Percentiles rank a stretch among this genome's conserved stretches.
These are phyloP conservation scores for Beris chalybata DNA, from an alignment of 2,888 invertebrate species.

Conservation along the genomic window DNA sequence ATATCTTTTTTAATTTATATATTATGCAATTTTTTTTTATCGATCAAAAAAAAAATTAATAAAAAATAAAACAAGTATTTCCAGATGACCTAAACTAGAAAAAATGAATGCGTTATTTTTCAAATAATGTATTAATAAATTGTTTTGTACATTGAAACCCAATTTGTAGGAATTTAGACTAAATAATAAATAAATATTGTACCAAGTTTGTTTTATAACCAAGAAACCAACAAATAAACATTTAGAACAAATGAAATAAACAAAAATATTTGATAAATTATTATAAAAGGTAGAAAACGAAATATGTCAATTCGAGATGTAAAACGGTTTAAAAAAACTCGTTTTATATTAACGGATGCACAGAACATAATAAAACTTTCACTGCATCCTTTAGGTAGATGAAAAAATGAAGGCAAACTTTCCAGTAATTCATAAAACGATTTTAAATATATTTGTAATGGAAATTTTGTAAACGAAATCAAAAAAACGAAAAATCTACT, in stretches of 20 bases:
- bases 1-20: slow-evolving; percentile 1
- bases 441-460: no score
- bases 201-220: slow-evolving; percentile 16
- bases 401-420: no score
- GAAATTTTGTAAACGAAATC: no score
- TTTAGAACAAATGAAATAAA: background rate
- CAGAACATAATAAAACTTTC: no score
- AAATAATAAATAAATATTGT: slow-evolving; percentile 6
- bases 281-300: background rate
- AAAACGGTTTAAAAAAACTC: no score
- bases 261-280: background rate
- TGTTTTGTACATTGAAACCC: background rate
- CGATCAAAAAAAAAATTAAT: slow-evolving; percentile 18
- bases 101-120: slow-evolving; percentile 9
- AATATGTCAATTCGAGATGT: no score
- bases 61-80: slow-evolving; percentile 38
- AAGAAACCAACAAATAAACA: slow-evolving; percentile 1
- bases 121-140: slow-evolving; percentile 10
- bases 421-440: no score
- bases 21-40: slow-evolving; percentile 23
- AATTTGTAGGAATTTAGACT: background rate
- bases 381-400: no score
- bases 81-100: slow-evolving; percentile 38
- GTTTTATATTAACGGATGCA: no score
- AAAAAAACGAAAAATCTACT: no score